phyloP scores from a whole-genome alignment of 2,797 vertebrate genomes.

The Phrynocephalus vlangalii region DNA sequence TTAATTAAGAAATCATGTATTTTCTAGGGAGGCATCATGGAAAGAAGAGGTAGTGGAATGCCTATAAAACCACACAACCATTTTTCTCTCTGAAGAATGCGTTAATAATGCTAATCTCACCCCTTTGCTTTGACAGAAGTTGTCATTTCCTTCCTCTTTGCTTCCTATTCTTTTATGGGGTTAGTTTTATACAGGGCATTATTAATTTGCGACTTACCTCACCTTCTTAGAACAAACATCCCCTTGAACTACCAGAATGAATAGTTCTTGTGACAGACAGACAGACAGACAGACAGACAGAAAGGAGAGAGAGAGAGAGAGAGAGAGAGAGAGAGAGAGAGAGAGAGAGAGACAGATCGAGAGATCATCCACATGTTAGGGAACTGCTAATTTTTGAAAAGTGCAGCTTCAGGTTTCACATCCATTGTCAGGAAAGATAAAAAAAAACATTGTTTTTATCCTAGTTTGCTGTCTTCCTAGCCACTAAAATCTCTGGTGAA shows the following conservation, averaged over 20 bases:
- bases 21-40: slow-evolving; percentile 65
- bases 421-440: neutral
- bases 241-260: slow-evolving; percentile 65
- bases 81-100: slow-evolving; percentile 55
- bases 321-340: too few relatives aligned
- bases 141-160: slow-evolving; percentile 72
- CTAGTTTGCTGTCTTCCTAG: neutral
- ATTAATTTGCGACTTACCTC: slow-evolving; percentile 73
- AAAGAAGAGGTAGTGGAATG: slow-evolving; percentile 68
- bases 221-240: slow-evolving; percentile 71
- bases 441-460: neutral
- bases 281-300: slow-evolving; percentile 34
- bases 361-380: neutral
- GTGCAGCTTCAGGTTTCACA: neutral
- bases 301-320: neutral
- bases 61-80: slow-evolving; percentile 54
- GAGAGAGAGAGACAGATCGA: neutral
- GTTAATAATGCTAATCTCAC: slow-evolving; percentile 68
- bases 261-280: slow-evolving; percentile 66
- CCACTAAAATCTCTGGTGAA: neutral
- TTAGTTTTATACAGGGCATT: slow-evolving; percentile 66
- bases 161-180: slow-evolving; percentile 63
- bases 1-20: slow-evolving; percentile 65
- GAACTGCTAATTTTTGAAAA: neutral
- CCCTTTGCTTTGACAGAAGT: slow-evolving; percentile 72